Evolutionary conservation across 2,888 invertebrate genomes (phyloP), one percentile per base, ranked within the genome.

Genomic region (Patella caerulea): DNA sequence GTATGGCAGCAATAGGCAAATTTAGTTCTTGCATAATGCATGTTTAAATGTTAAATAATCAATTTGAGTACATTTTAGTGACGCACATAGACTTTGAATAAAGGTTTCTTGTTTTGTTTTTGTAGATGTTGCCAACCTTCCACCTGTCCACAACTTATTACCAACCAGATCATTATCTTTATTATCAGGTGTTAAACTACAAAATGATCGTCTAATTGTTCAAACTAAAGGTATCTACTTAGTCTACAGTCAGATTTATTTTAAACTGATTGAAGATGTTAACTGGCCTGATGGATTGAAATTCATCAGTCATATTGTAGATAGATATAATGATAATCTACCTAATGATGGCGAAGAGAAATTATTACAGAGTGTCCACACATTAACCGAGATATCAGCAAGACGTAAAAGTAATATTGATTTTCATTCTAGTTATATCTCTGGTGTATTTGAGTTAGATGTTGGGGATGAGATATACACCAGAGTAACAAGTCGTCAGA

Each of bases 361-460:
- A 65, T 24, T 65, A 3, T 24, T 65, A 65, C 65, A 65, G 24
- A 1, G 14, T 65, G 24, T 24, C 12, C 14, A 65, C 65, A 65
- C 65, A 4, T 24, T 65, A 14, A 11, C 65, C 3, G 24, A 65
- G 24, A 45, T 9, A 45, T 24, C 12, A 65, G 11, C 19, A 11
- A 24, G 3, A 19, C 19, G 65, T 11, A 11, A 14, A 19, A 24
- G 3, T 3, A 65, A 24, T 12, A 14, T 24, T 65, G 65, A 65
- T 65, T 65, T 65, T 11, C 65, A 65, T 14, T 24, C 65, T 9
- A 65, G 65, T 65, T 65, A 65, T 65, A 65, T 65, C 3, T 65
- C 65, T 65, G 65, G 65, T 65, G 65, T 65, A 24, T 65, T 65
- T 65, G 24, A 65, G 65, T 9, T 65, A 24, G 65, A 65, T 19